Evolutionary conservation across 2,888 invertebrate species (phyloP), one percentile per base, ranked within the genome.

Genomic region (Sepiola atlantica): DNA sequence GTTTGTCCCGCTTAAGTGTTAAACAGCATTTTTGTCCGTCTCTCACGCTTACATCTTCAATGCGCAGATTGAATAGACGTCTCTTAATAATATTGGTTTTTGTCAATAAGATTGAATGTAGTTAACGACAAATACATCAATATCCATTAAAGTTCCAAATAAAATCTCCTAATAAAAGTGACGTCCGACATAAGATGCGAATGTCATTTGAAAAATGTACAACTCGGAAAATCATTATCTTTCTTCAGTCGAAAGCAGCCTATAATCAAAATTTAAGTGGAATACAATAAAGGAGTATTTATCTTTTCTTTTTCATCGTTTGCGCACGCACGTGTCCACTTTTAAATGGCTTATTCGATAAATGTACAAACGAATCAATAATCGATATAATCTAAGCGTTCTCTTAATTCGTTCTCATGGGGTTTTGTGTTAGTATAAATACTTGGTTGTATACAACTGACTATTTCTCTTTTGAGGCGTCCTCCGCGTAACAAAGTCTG

Each of bases 161-260:
- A 77, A 77, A 77, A 77, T n/a, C 77, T n/a, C 77, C 77, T n/a
- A 77, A 77, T n/a, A n/a, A 77, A 45, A 32, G n/a, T 77, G 77
- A n/a, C 32, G n/a, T n/a, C 77, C 77, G 16, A 77, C 77, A n/a
- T 77, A 77, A 77, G 77, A 77, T n/a, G 32, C 77, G 4, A 77
- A 77, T 18, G 77, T 77, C 77, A 77, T 77, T 77, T 10, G 77
- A n/a, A 77, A 77, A 77, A 77, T n/a, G 77, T n/a, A 77, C 77
- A 77, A 77, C n/a, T 77, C 77, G 32, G 14, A 77, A 77, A 77
- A 77, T 77, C 16, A 77, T 77, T 77, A 77, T 77, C 77, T n/a
- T 45, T 77, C n/a, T 32, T 77, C n/a, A 8, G 14, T 12, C 4
- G 14, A 32, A 18, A n/a, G n/a, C 32, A 32, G 77, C 32, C 77